Base-by-base conservation (phyloP, 2,797 vertebrate species). In the Rallus crepitans region DNA sequence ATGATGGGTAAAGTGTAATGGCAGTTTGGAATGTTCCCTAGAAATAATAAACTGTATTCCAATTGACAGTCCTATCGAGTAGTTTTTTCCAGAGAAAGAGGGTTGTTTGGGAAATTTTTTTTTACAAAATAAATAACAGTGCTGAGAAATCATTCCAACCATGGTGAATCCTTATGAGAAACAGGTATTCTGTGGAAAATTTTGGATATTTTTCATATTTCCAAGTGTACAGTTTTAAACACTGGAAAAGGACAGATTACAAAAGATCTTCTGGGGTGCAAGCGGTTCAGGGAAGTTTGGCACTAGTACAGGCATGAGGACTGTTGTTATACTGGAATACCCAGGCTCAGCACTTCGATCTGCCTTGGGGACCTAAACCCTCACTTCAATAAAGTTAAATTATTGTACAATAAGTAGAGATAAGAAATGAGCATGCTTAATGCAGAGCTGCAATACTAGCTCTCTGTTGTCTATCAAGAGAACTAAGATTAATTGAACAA, bases 311-410 rank as follows among this genome's bases (percentile, higher is more conserved):
- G 69, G 53, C 86, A 60, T 48, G 19, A 60, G 72, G 72, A 35
- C 45, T 85, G 17, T 52, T 53, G 72, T 81, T 87, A n/a, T 56
- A 65, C 39, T 9, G 17, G 53, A 87, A 64, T 88, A 90, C 47
- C 52, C 71, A 87, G 70, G 73, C 90, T 93, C 88, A 89, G 77
- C 60, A 42, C 86, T 94, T 78, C 84, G 93, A 12, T 85, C 91
- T 89, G 69, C 82, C 91, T 94, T 81, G 84, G 93, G 89, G 89
- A 92, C 69, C 78, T 68, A 80, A 95, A 96, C 84, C 64, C 96
- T 94, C 93, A 87, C 89, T 97, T 96, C 93, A 96, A 96, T 97
- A 95, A 96, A 87, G 76, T 89, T 93, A 95, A 96, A 95, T 94
- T 93, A 92, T 89, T 94, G 61, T 91, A 96, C 84, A 91, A 94